phyloP scores from a whole-genome alignment of 2,888 invertebrate genomes.

The Eretmocerus hayati region DNA sequence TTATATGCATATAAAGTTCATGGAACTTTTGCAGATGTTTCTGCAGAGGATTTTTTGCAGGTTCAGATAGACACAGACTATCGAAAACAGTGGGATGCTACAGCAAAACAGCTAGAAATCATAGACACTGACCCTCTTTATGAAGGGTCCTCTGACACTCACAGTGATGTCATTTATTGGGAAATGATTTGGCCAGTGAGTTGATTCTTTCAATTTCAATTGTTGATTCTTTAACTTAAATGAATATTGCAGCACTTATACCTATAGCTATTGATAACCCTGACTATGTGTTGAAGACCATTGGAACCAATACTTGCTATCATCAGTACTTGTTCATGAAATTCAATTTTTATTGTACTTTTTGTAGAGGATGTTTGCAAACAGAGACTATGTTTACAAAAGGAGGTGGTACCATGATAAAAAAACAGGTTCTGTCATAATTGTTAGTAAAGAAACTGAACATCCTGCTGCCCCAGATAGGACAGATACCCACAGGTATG shows the following conservation, averaged over 20 bases:
- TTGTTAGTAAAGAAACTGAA: conserved; percentile 62
- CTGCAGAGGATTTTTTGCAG: conserved; percentile 71
- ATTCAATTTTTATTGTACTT: conserved; percentile 24
- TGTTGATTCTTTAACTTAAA: too few species aligned
- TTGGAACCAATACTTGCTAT: not conserved
- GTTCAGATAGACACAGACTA: conserved; percentile 77
- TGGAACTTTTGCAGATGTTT: conserved; percentile 71
- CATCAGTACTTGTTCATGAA: not conserved
- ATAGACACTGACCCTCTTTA: conserved; percentile 60
- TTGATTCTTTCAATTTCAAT: conserved; percentile 22
- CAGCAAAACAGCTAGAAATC: conserved; percentile 64
- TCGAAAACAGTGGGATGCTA: conserved; percentile 72
- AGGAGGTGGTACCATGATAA: conserved; percentile 53
- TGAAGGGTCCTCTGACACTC: conserved; percentile 42
- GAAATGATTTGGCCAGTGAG: conserved; percentile 82
- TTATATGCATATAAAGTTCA: conserved; percentile 82
- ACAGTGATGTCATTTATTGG: conserved; percentile 76
- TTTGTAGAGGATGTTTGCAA: conserved; percentile 66
- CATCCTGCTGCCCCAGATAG: conserved; percentile 65
- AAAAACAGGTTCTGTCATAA: conserved; percentile 54
- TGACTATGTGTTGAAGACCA: not conserved
- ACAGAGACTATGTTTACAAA: conserved; percentile 80
- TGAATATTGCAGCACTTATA: too few species aligned
- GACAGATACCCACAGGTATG: conserved; percentile 59
- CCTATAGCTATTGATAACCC: too few species aligned